These are phyloP conservation scores for Pyralis farinalis DNA, from an alignment of 2,888 invertebrate genomes.

Conservation along the genomic window DNA sequence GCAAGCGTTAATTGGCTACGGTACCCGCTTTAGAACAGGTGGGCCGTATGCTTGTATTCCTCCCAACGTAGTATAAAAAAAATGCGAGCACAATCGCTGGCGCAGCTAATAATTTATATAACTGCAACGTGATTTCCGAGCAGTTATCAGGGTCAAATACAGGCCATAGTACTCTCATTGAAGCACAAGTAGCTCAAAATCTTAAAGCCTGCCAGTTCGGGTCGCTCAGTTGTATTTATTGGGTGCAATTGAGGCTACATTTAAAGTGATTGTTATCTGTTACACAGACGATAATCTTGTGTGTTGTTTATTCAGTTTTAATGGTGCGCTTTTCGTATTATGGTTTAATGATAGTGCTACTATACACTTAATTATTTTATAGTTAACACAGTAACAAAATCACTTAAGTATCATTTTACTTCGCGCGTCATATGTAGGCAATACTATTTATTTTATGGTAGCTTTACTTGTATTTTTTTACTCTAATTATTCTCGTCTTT, in stretches of 20 bases:
- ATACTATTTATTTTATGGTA: constrained; percentile 40
- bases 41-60: too few relatives aligned
- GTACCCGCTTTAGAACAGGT: too few relatives aligned
- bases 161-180: too few relatives aligned
- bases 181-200: constrained; percentile 13
- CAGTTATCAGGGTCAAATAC: too few relatives aligned
- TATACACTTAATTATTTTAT: constrained; percentile 51
- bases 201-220: not conserved
- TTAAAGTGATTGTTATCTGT: constrained; percentile 42
- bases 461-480: not conserved
- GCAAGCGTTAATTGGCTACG: too few relatives aligned
- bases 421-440: constrained; percentile 25
- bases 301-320: constrained; percentile 62
- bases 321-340: constrained; percentile 58
- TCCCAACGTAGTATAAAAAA: too few relatives aligned
- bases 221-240: constrained; percentile 22
- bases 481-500: not conserved
- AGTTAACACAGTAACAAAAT: constrained; percentile 41
- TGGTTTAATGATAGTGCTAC: constrained; percentile 51
- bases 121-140: too few relatives aligned
- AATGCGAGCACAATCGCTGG: too few relatives aligned
- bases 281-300: constrained; percentile 41
- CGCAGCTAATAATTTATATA: too few relatives aligned
- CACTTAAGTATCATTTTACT: constrained; percentile 27
- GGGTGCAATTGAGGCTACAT: constrained; percentile 37